Evolutionary conservation across 2,797 vertebrate species (phyloP).

Genomic region (Semaprochilodus insignis): DNA sequence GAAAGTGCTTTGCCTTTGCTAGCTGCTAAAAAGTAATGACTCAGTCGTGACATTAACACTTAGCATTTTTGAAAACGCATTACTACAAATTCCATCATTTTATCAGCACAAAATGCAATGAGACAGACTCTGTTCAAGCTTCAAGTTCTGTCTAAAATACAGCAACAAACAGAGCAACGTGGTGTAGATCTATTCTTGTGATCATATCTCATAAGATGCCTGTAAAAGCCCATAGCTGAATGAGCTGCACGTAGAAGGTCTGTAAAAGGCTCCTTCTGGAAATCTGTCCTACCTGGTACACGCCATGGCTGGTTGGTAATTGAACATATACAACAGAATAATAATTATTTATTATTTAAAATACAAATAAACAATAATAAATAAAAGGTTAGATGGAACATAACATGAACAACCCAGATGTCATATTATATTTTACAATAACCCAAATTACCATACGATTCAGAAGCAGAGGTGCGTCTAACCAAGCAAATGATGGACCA

Average conservation of each 20-base stretch:
- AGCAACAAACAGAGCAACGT: slow-evolving; percentile 10
- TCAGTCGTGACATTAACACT: not conserved
- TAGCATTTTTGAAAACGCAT: slow-evolving; percentile 9
- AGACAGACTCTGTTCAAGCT: slow-evolving; percentile 8
- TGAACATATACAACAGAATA: not conserved
- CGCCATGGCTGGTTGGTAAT: not conserved
- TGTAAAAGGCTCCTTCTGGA: slow-evolving; percentile 19
- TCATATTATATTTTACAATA: not conserved
- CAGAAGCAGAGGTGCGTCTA: not conserved
- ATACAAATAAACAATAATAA: not conserved
- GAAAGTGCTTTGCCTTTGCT: not conserved
- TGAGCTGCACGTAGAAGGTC: slow-evolving; percentile 18
- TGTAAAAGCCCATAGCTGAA: slow-evolving; percentile 30
- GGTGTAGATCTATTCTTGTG: slow-evolving; percentile 16
- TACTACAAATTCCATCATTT: not conserved
- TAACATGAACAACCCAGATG: not conserved
- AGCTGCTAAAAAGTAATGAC: slow-evolving; percentile 16
- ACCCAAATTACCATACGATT: not conserved
- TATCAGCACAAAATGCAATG: not conserved
- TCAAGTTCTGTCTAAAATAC: not conserved
- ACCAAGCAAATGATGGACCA: not conserved
- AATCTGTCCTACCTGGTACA: slow-evolving; percentile 10
- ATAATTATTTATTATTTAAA: slow-evolving; percentile 5
- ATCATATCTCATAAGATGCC: slow-evolving; percentile 24
- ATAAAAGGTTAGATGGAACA: not conserved